Base-by-base conservation (phyloP, 2,113 vertebrate species). In the Onychorhynchus coronatus region DNA sequence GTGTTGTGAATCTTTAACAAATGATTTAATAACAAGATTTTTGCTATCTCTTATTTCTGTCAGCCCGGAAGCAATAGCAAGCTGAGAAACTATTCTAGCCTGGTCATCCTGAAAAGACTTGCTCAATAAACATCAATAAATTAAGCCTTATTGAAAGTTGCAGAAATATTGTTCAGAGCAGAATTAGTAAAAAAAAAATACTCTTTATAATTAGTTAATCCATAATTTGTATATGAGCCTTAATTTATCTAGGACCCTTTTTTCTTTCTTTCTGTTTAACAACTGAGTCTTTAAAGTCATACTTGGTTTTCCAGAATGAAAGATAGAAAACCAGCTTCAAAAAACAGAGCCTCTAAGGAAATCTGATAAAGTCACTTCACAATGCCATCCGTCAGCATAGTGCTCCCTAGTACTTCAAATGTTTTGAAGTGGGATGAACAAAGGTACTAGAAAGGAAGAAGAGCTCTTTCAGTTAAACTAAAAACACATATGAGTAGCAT, bases 381-480 rank as follows among this genome's bases (percentile, higher is more conserved):
- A 86, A 85, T 92, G 55, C 61, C 67, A 93, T 49, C 63, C 91
- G 85, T 88, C 90, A 93, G 31, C 44, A 61, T 10, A 83, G 28
- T 35, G 31, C 28, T 95, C n/a, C 39, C 5, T 35, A 83, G 28
- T 58, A 93, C 23, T 86, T 83, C 58, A 92, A 88, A 92, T 93
- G 91, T 89, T 93, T 90, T 90, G 52, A 95, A 94, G 59, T 39
- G 53, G 88, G 17, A 73, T 90, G 67, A 93, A 91, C 35, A 95
- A 90, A 79, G 59, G 37, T 18, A 88, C 46, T 62, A 58, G 47
- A 90, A 93, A 78, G 35, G 52, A 77, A 74, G 30, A 80, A 39
- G 11, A 72, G 42, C 12, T 88, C 53, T 74, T 84, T 88, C 63
- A 61, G 63, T 61, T 76, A 53, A 92, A 61, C 59, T 53, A 59